Evolutionary conservation across 2,888 invertebrate genomes (phyloP).

Genomic region (Ormyrus thymus): DNA sequence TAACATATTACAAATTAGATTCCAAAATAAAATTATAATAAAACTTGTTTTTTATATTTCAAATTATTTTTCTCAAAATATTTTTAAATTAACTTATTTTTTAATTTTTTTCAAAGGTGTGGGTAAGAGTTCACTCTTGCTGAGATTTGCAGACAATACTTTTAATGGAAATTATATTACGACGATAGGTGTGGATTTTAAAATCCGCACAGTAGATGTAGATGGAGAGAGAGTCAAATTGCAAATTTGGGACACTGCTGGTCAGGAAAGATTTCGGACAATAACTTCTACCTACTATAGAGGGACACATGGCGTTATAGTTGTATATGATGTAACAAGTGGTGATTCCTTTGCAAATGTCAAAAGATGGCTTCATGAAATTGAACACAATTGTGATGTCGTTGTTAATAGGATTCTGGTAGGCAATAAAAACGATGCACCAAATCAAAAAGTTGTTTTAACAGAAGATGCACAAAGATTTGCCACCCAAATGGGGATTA

Average conservation of each 20-base stretch:
- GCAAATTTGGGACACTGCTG: conserved; percentile 99
- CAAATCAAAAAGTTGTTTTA: conserved; percentile 95
- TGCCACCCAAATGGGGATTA: conserved; percentile 98
- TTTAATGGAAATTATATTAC: conserved; percentile 99
- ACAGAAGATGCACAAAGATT: conserved; percentile 98
- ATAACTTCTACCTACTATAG: conserved; percentile 99
- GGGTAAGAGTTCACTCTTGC: conserved; percentile 96
- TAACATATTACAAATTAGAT: too few species aligned
- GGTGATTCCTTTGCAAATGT: conserved; percentile 99
- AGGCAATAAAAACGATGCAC: conserved; percentile 97
- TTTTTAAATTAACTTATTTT: not conserved
- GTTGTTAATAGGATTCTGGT: conserved; percentile 98
- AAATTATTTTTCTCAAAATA: conserved; percentile 4
- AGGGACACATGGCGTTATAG: conserved; percentile 99
- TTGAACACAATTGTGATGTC: conserved; percentile 99
- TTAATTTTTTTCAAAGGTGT: conserved; percentile 82
- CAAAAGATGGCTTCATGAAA: conserved; percentile 99
- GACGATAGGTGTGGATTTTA: conserved; percentile 99
- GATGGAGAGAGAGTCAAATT: conserved; percentile 94
- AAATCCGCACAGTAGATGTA: conserved; percentile 96
- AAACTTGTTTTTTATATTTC: not conserved
- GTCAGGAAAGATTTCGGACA: conserved; percentile 97
- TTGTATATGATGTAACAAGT: conserved; percentile 99
- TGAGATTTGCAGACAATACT: conserved; percentile 98
- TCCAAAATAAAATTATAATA: too few species aligned